Evolutionary conservation across 1,140 invertebrate species (phyloP), one percentile per base, ranked within the genome.

Genomic region (Chironomus striatipennis): DNA sequence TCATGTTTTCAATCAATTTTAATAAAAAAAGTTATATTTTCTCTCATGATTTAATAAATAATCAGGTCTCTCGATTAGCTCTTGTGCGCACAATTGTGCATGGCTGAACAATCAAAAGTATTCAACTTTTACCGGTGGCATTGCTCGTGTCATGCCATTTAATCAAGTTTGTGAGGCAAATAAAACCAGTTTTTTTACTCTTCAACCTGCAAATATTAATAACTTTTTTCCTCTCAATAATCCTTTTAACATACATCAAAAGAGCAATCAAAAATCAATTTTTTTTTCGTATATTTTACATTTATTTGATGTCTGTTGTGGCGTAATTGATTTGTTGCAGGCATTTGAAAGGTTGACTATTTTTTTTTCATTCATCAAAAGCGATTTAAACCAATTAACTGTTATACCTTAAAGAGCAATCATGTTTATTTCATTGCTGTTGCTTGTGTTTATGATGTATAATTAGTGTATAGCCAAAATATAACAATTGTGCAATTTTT

Each of bases 251-350:
- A 70, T 18, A 70, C 65, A 70, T 70, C 65, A 70, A 70, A 70
- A 70, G 65, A n/a, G 65, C 65, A 70, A 70, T 70, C 65, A 70
- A 20, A 70, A 70, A 70, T 70, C 65, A 70, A 70, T 70, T 70
- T 70, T 70, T 18, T n/a, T n/a, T 12, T 57, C n/a, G n/a, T 57
- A 57, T n/a, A 57, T 57, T 57, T 57, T 57, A n/a, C n/a, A 34
- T 57, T 12, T 17, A 18, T 70, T 70, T 70, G 17, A 70, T 70
- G 20, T 70, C 18, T 4, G 9, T 18, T 18, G 17, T 70, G 65
- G 20, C 9, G 65, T 18, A 70, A 21, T 70, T 70, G 65, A 70
- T 70, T 70, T 70, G 65, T 70, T 70, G 65, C 65, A 70, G 20
- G 65, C 65, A 20, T 70, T 18, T 20, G 65, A 70, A 70, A 70